Base-by-base conservation (phyloP, 2,113 vertebrate species). In the Pygoscelis adeliae region DNA sequence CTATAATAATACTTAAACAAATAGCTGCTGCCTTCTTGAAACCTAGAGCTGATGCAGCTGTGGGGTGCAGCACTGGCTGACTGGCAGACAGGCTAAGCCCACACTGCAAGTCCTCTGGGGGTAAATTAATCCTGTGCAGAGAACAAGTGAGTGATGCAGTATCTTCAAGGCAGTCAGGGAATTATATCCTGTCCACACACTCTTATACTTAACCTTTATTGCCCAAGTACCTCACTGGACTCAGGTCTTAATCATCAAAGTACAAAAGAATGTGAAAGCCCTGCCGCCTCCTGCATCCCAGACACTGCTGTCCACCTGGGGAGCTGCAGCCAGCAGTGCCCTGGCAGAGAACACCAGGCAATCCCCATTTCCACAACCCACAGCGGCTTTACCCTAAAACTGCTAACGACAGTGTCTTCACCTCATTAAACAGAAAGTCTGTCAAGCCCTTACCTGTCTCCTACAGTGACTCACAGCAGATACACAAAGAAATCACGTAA, bases 401-500 rank as follows among this genome's bases (percentile, higher is more conserved):
- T 17, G 15, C 63, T 30, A 95, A 50, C 29, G 38, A 47, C 34
- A 29, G 38, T 4, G n/a, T 11, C 61, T 55, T 52, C 32, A 73
- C 27, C 36, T 61, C 4, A 0, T n/a, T 47, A 67, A 76, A 85
- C 18, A 47, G 34, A 29, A 88, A 52, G 34, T 29, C 61, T 30
- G 10, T 36, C 61, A 66, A 83, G 49, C 16, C 40, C 72, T 55
- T 59, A 89, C 65, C 83, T 15, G 20, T 27, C 32, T 91, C 65
- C 47, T 42, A 3, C 1, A 55, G 50, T 0, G 9, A 72, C 59
- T 0, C 1, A 23, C 26, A 88, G 83, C 30, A 4, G 2, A 40
- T 6, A 40, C 15, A 32, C 61, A 52, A 30, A 44, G 26, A 80
- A 83, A 86, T 27, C 21, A 49, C 4, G 0, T 1, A 40, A 74